phyloP scores from a whole-genome alignment of 2,888 invertebrate genomes.

The Spodoptera exigua region DNA sequence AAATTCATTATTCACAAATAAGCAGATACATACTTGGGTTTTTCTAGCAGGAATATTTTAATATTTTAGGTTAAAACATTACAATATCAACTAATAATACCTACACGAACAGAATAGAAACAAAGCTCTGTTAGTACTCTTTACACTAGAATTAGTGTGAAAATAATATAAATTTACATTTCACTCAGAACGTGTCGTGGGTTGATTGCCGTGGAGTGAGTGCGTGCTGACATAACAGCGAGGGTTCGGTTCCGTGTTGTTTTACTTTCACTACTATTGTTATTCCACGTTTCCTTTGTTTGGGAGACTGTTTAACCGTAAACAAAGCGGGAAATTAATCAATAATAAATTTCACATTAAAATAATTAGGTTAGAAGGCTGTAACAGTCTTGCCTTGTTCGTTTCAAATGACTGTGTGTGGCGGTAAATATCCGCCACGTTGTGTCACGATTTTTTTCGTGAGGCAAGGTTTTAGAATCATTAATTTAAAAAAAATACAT shows the following conservation, averaged over 20 bases:
- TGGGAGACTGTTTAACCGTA: slow-evolving; percentile 63
- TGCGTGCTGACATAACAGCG: slow-evolving; percentile 69
- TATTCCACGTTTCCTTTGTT: slow-evolving; percentile 68
- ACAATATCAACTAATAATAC: background rate
- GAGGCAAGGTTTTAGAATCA: slow-evolving; percentile 20
- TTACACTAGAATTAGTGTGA: slow-evolving; percentile 31
- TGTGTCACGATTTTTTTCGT: no score
- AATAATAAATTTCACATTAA: slow-evolving; percentile 45
- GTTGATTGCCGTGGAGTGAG: slow-evolving; percentile 63
- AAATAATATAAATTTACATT: slow-evolving; percentile 50
- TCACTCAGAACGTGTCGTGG: slow-evolving; percentile 51
- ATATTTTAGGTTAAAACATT: background rate
- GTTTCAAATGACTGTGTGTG: no score
- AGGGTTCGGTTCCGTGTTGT: slow-evolving; percentile 65
- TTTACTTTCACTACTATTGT: slow-evolving; percentile 61
- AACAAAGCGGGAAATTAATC: slow-evolving; percentile 70
- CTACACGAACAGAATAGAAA: background rate
- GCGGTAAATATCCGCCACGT: no score
- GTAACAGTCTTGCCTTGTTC: no score
- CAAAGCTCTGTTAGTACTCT: slow-evolving; percentile 9
- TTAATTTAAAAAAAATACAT: no score
- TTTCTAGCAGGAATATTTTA: no score
- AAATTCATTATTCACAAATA: no score
- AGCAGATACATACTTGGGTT: no score
- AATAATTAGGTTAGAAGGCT: slow-evolving; percentile 2